phyloP scores from a whole-genome alignment of 1,140 invertebrate genomes.

The Sminthurides bifidus region DNA sequence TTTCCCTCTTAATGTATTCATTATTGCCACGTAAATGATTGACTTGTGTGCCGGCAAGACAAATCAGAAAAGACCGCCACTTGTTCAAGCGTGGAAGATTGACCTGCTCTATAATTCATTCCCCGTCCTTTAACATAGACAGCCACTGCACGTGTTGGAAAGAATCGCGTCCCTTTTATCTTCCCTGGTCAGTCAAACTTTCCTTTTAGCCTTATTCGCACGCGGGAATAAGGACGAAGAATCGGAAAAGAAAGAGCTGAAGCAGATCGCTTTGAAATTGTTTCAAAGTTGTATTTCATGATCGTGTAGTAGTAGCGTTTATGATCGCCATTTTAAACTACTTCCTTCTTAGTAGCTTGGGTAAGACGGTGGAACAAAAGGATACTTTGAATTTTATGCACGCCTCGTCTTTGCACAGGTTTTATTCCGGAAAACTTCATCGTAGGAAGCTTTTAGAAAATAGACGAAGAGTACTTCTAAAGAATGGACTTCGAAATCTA shows the following conservation, averaged over 20 bases:
- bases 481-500: constrained; percentile 44
- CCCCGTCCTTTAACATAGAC: too few species aligned
- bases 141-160: too few species aligned
- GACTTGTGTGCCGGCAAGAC: too few species aligned
- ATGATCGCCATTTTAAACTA: background rate
- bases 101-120: too few species aligned
- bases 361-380: background rate
- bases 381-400: background rate
- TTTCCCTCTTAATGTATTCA: background rate
- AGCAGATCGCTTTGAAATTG: background rate
- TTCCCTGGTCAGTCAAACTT: too few species aligned
- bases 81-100: too few species aligned
- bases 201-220: too few species aligned
- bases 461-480: constrained; percentile 37
- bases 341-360: background rate
- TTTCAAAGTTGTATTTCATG: background rate
- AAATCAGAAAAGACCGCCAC: too few species aligned
- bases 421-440: constrained; percentile 7
- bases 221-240: too few species aligned
- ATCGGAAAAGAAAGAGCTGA: too few species aligned
- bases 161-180: too few species aligned
- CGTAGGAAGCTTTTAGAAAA: background rate
- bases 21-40: too few species aligned
- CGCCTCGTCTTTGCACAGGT: background rate
- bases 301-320: background rate